These are phyloP conservation scores for Metopia argyrocephala DNA, from an alignment of 2,888 invertebrate genomes.

Conservation along the genomic window DNA sequence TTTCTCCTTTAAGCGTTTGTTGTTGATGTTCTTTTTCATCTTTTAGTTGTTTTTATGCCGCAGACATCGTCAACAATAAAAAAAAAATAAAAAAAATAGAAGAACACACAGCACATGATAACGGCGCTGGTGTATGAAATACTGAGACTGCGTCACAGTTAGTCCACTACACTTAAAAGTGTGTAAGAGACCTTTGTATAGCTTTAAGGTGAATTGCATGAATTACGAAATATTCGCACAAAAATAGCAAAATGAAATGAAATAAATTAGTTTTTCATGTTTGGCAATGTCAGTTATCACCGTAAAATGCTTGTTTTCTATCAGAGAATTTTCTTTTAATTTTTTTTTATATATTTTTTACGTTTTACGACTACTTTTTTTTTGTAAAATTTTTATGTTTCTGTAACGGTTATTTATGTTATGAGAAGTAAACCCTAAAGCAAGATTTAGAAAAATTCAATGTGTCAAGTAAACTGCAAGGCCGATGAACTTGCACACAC, in stretches of 20 bases:
- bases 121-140: too few relatives aligned
- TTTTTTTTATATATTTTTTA: neutral
- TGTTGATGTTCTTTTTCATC: neutral
- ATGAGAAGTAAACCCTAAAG: constrained; percentile 37
- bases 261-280: constrained; percentile 78
- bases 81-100: neutral
- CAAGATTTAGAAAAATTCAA: too few relatives aligned
- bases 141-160: constrained; percentile 33
- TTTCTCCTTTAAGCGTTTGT: neutral
- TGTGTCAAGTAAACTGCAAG: too few relatives aligned
- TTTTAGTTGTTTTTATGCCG: neutral
- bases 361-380: neutral
- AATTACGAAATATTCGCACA: constrained; percentile 42
- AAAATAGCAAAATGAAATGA: constrained; percentile 55
- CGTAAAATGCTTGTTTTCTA: constrained; percentile 67
- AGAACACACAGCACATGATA: too few relatives aligned
- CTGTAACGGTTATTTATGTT: constrained; percentile 56
- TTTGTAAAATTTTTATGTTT: constrained; percentile 21
- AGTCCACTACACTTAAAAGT: constrained; percentile 7
- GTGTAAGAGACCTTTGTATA: constrained; percentile 37
- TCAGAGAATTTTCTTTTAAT: constrained; percentile 59
- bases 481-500: too few relatives aligned
- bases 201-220: constrained; percentile 46
- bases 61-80: constrained; percentile 45
- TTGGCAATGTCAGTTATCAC: constrained; percentile 76